Conservation (phyloP, 2,888 invertebrate species). For the Tenthredo livida region DNA sequence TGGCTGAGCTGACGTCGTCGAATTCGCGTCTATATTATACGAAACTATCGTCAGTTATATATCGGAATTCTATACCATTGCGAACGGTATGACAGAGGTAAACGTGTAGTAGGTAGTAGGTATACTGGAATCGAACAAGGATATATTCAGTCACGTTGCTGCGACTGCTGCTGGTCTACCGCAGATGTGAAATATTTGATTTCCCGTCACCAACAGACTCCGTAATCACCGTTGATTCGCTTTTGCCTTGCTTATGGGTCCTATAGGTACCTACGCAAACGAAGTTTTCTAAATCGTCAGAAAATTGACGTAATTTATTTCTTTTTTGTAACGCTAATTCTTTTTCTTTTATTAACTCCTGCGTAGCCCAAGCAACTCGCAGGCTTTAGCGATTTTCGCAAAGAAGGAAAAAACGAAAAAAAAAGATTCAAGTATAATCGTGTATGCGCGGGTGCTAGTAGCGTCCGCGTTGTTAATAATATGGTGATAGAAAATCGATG, state of each 20-base stretch:
- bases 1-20: neutral
- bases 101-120: too few relatives aligned
- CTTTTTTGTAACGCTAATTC: neutral
- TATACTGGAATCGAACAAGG: neutral
- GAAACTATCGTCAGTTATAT: neutral
- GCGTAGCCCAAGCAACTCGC: too few relatives aligned
- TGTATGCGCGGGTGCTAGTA: neutral
- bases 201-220: conserved; percentile 77
- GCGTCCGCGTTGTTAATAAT: conserved; percentile 4
- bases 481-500: conserved; percentile 8
- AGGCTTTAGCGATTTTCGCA: neutral
- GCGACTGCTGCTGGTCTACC: conserved; percentile 61
- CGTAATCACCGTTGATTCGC: conserved; percentile 77
- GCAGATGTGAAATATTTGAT: conserved; percentile 77
- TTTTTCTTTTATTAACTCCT: neutral
- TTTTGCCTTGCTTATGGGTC: conserved; percentile 51
- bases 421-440: neutral
- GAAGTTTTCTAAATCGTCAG: neutral
- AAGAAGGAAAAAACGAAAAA: neutral
- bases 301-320: neutral
- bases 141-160: conserved; percentile 24
- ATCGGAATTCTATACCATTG: neutral
- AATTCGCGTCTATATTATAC: neutral
- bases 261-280: too few relatives aligned
- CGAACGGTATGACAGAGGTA: conserved; percentile 12